Evolutionary conservation across 2,113 vertebrate genomes (phyloP).

Genomic region (Urocolius indicus): DNA sequence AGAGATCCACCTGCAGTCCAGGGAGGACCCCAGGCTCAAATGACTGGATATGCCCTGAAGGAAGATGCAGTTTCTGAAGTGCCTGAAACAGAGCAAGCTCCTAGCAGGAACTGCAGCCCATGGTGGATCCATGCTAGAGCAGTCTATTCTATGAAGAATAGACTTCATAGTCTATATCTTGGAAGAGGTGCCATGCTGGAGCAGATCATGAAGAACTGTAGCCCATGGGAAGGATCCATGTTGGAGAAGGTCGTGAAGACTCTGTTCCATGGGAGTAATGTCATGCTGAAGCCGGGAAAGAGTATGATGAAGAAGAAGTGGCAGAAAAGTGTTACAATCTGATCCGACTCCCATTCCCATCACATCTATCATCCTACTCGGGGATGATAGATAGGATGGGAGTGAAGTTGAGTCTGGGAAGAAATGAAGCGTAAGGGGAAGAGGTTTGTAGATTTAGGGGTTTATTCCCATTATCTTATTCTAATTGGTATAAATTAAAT

Average conservation of each 20-base stretch:
- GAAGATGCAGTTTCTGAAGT: neutral
- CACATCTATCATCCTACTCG: too few relatives aligned
- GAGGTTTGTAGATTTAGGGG: too few relatives aligned
- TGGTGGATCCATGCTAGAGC: neutral
- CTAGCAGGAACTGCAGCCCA: neutral
- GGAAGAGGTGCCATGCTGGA: neutral
- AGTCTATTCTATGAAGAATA: neutral
- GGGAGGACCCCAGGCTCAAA: fast-evolving
- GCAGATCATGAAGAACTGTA: too few relatives aligned
- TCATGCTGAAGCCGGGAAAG: neutral
- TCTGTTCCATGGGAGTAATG: neutral
- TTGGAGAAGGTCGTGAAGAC: neutral
- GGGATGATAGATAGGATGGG: too few relatives aligned
- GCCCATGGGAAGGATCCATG: too few relatives aligned
- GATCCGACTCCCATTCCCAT: too few relatives aligned
- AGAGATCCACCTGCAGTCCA: neutral
- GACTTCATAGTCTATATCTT: too few relatives aligned
- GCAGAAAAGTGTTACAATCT: too few relatives aligned
- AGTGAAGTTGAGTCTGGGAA: too few relatives aligned
- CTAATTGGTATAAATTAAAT: too few relatives aligned
- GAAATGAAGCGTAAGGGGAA: too few relatives aligned
- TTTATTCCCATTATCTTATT: too few relatives aligned
- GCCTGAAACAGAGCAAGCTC: neutral
- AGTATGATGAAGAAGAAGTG: neutral
- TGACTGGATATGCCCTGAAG: neutral